phyloP scores from a whole-genome alignment of 1,140 invertebrate genomes.

The Caenorhabditis elegans region WBcel235 BX284605.5:6139001-6139500 shows the following conservation, averaged over 20 bases:
- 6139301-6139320: slow-evolving; percentile 10
- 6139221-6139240: no score
- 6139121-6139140: slow-evolving; percentile 18
- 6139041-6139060: not conserved
- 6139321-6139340: not conserved
- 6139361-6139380: not conserved
- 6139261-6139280: no score
- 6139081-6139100: no score
- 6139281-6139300: not conserved
- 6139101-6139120: slow-evolving; percentile 22
- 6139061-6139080: no score
- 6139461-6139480: not conserved
- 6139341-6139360: not conserved
- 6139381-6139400: not conserved
- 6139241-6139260: no score
- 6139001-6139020: slow-evolving; percentile 19
- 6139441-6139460: not conserved
- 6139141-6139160: not conserved
- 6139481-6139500: not conserved
- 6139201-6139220: not conserved
- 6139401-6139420: slow-evolving; percentile 31
- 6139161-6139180: not conserved
- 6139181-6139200: not conserved
- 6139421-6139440: slow-evolving; percentile 18
- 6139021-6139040: not conserved